A percentile compares a stretch with the other conserved stretches of the same genome.
These are phyloP conservation scores for Protophormia terraenovae DNA, from an alignment of 2,888 invertebrate species.

Conservation along the genomic window DNA sequence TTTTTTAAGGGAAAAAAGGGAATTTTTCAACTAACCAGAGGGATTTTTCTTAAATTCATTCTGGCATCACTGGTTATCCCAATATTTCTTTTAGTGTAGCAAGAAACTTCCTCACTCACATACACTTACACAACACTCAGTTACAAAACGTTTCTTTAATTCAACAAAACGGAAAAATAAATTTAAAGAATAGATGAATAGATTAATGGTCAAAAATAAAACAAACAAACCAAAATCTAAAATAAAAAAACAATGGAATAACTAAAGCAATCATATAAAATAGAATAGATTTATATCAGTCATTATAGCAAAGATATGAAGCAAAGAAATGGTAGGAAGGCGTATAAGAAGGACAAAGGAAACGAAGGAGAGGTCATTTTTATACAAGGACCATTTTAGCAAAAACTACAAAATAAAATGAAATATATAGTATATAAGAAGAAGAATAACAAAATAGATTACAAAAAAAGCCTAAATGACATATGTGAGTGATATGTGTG, in stretches of 20 bases:
- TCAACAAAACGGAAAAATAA: constrained; percentile 12
- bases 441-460: not conserved
- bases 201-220: constrained; percentile 30
- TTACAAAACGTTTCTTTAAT: constrained; percentile 2
- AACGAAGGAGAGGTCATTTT: not conserved
- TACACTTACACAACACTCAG: not conserved
- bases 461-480: not conserved
- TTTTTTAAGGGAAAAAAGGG: too few relatives aligned
- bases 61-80: too few relatives aligned
- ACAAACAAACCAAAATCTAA: not conserved
- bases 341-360: not conserved
- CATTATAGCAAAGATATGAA: constrained; percentile 20
- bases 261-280: not conserved
- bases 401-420: not conserved
- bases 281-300: constrained; percentile 49
- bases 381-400: not conserved
- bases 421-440: not conserved
- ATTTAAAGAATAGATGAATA: constrained; percentile 13
- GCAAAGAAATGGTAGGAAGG: not conserved
- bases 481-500: too few relatives aligned
- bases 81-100: not conserved
- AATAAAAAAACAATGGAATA: not conserved
- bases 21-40: too few relatives aligned
- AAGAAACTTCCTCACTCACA: not conserved
- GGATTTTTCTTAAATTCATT: too few relatives aligned